phyloP scores from a whole-genome alignment of 2,113 vertebrate genomes.

The human (Homo sapiens) region DNA sequence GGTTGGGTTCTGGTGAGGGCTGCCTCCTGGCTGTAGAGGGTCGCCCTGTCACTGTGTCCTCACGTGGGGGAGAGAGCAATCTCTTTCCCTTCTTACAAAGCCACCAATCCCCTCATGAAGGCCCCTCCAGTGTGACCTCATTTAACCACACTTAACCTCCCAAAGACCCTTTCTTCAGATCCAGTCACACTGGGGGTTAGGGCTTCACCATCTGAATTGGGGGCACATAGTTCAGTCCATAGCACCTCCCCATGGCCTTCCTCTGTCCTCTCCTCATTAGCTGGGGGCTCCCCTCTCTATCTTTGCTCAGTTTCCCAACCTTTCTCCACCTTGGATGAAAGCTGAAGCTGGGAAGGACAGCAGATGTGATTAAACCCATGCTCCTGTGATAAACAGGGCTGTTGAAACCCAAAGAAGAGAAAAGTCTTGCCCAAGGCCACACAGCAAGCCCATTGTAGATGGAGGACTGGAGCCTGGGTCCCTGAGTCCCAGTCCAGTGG shows the following conservation, averaged over 20 bases:
- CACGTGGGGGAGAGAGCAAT: neutral
- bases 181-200: rapidly evolving
- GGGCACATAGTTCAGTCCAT: too few relatives aligned
- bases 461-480: neutral
- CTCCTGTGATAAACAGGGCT: neutral
- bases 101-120: neutral
- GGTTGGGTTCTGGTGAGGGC: neutral
- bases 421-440: neutral
- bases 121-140: neutral
- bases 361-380: neutral
- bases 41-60: neutral
- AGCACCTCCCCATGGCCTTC: neutral
- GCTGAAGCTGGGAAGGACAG: neutral
- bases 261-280: neutral
- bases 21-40: neutral
- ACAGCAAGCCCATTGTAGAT: neutral
- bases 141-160: neutral
- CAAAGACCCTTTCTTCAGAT: neutral
- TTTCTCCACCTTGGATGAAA: neutral
- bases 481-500: neutral
- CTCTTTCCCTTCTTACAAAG: neutral
- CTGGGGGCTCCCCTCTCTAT: neutral
- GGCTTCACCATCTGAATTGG: neutral
- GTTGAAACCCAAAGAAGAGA: neutral
- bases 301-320: neutral